Base-by-base conservation (phyloP, 2,797 vertebrate genomes). In the Hozukius guyotensis region DNA sequence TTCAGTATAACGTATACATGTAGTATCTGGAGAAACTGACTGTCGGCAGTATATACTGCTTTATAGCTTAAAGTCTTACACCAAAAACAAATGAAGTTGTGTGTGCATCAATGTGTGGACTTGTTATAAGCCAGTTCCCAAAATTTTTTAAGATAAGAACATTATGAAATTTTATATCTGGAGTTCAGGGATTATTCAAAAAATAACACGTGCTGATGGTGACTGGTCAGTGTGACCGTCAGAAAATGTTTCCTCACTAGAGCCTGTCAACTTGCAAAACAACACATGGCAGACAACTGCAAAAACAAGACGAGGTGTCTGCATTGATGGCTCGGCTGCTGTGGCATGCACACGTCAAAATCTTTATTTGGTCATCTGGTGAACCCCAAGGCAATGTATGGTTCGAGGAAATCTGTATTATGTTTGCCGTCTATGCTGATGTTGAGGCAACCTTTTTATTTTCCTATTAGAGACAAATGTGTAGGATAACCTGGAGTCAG, bases 221-320 rank as follows among this genome's bases (percentile, higher is more conserved):
- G 29, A 52, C 18, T 13, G 16, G 16, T 25, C 52, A 66, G 27
- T 34, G 66, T 36, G 16, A 52, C n/a, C n/a, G 34, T 32, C 49
- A 62, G 52, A 34, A 81, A 77, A 61, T 32, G 62, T 67, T 75
- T 66, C 62, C 32, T 77, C 49, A 36, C 36, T 24, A 38, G 25
- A 71, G 46, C 22, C 68, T 29, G 46, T 36, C 63, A 53, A 20
- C 38, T n/a, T n/a, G 42, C 13, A 86, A 29, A 42, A 38, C 20
- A 76, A 60, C 56, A 32, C 34, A 53, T 14, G 20, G 3, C 36
- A 36, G 9, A 18, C 36, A 63, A 80, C 20, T 56, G 77, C 38
- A 31, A 57, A 63, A 69, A 70, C 52, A 68, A 70, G 65, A 25
- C 29, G 3, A 20, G 25, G 36, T n/a, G 20, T 53, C 31, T 46